Conservation (phyloP, 2,113 vertebrate genomes). For the Ptilonorhynchus violaceus region DNA sequence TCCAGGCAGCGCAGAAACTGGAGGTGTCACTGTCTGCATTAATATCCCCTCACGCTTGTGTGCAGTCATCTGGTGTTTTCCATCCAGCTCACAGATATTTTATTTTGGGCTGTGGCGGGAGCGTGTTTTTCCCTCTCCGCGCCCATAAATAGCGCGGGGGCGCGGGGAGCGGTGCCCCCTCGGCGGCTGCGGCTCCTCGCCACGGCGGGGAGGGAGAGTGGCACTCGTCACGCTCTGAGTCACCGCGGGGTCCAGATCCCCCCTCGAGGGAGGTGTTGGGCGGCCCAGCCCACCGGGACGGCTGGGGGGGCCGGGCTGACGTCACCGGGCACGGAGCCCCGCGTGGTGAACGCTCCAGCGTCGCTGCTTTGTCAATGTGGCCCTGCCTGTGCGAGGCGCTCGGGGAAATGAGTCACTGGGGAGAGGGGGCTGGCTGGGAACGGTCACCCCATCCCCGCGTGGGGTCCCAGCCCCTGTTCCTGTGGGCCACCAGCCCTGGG, state of each 20-base stretch:
- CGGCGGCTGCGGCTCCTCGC: no score
- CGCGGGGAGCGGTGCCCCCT: slow-evolving; percentile 3
- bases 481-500: not conserved
- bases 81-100: not conserved
- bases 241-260: not conserved
- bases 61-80: not conserved
- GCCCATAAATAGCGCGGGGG: slow-evolving; percentile 2
- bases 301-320: not conserved
- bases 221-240: not conserved
- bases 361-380: no score
- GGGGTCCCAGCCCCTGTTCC: not conserved
- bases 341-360: no score
- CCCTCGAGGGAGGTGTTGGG: not conserved
- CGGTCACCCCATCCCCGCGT: no score
- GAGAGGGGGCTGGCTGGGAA: no score
- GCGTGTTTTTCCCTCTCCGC: not conserved
- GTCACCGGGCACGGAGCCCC: not conserved
- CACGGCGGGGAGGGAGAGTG: no score
- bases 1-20: not conserved
- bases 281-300: no score
- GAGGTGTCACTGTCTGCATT: slow-evolving; percentile 39
- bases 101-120: slow-evolving; percentile 5
- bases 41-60: not conserved
- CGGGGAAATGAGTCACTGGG: no score
- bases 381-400: no score